These are phyloP conservation scores for Geococcyx californianus DNA, from an alignment of 2,113 vertebrate species.

Conservation along the genomic window DNA sequence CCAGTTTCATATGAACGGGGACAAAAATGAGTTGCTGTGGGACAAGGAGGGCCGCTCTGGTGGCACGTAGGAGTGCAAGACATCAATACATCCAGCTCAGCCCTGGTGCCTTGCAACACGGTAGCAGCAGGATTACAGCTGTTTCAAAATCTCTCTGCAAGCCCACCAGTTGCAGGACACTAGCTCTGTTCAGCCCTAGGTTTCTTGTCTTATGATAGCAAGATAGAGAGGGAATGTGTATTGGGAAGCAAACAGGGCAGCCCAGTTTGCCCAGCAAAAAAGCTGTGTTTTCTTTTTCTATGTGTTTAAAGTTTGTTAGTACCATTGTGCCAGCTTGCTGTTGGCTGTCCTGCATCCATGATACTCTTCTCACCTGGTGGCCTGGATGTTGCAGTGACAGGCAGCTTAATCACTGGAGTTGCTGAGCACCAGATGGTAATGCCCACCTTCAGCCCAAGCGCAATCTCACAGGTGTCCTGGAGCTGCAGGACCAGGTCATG, in stretches of 20 bases:
- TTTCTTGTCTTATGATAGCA: background rate
- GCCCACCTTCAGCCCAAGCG: background rate
- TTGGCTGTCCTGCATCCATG: background rate
- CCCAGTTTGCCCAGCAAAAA: background rate
- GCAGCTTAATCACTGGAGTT: background rate
- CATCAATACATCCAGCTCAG: background rate
- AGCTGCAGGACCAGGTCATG: background rate
- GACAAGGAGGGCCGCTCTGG: background rate
- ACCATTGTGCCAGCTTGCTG: background rate
- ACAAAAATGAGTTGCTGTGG: background rate
- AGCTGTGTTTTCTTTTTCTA: background rate
- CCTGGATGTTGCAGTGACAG: background rate
- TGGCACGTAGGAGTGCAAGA: accelerated
- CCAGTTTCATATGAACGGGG: background rate
- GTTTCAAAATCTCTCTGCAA: background rate
- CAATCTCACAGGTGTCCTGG: background rate
- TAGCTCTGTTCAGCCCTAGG: background rate
- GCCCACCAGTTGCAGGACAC: background rate
- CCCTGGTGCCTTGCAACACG: background rate
- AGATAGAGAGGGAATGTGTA: background rate
- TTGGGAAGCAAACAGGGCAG: background rate
- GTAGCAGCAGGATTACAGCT: background rate
- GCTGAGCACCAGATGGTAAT: background rate
- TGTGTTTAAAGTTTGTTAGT: background rate
- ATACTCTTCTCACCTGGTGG: background rate